Evolutionary conservation across 2,797 vertebrate species (phyloP).

Genomic region (Parotocinclus haroldoi): DNA sequence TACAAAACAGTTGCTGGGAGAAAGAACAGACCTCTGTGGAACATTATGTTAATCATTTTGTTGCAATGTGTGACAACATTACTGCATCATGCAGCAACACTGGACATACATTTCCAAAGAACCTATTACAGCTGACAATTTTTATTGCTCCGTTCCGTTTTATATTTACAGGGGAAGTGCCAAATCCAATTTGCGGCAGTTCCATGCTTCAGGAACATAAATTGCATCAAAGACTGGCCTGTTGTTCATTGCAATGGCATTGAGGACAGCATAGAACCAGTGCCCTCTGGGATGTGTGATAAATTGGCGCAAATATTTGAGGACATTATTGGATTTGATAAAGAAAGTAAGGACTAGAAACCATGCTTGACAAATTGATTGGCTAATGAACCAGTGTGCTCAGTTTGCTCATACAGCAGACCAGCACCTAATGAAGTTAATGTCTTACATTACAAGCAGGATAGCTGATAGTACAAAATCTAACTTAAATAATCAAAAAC

Average conservation of each 20-base stretch:
- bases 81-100: not conserved
- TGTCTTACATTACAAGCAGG: no score
- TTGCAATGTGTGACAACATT: not conserved
- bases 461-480: no score
- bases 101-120: not conserved
- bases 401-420: no score
- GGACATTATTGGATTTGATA: no score
- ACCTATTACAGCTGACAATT: not conserved
- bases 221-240: not conserved
- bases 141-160: not conserved
- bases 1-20: no score
- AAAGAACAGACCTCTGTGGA: no score
- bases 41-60: not conserved
- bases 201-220: not conserved
- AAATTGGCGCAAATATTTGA: not conserved
- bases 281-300: not conserved
- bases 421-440: no score
- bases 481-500: no score
- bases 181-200: slow-evolving; percentile 2
- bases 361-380: no score
- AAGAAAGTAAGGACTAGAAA: no score
- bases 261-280: not conserved
- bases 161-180: not conserved
- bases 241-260: not conserved
- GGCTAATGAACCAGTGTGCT: no score